Percentiles rank a stretch among this genome's conserved stretches.
phyloP scores from a whole-genome alignment of 2,113 vertebrate genomes.

The Esox niger region DNA sequence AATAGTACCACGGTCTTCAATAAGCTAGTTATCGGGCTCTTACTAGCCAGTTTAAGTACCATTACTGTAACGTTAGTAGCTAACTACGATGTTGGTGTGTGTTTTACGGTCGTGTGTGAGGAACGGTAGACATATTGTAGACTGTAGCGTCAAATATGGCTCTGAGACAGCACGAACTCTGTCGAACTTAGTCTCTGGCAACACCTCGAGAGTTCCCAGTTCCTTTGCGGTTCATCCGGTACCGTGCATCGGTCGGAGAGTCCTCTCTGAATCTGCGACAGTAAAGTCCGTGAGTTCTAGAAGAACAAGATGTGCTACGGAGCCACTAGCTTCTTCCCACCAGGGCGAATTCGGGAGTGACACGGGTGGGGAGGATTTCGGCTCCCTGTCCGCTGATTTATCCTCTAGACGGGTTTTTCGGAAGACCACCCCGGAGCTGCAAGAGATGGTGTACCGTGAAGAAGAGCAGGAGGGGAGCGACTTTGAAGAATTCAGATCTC shows the following conservation, averaged over 20 bases:
- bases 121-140: neutral
- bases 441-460: slow-evolving; percentile 57
- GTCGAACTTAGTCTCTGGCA: neutral
- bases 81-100: no score
- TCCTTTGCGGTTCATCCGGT: neutral
- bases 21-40: no score
- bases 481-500: neutral
- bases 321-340: neutral
- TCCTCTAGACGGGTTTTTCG: slow-evolving; percentile 69
- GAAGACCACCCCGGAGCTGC: slow-evolving; percentile 68
- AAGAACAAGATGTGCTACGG: neutral
- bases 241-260: neutral
- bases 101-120: neutral
- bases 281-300: neutral
- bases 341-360: neutral
- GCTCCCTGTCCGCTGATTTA: slow-evolving; percentile 38
- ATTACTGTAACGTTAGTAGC: no score
- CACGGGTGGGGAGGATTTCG: slow-evolving; percentile 61
- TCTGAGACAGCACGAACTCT: neutral
- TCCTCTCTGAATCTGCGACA: neutral
- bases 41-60: no score
- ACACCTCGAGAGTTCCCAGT: neutral
- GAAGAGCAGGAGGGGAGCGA: slow-evolving; percentile 33
- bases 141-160: neutral
- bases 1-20: no score